These are phyloP conservation scores for Barypeithes pellucidus DNA, from an alignment of 2,888 invertebrate species.

Conservation along the genomic window DNA sequence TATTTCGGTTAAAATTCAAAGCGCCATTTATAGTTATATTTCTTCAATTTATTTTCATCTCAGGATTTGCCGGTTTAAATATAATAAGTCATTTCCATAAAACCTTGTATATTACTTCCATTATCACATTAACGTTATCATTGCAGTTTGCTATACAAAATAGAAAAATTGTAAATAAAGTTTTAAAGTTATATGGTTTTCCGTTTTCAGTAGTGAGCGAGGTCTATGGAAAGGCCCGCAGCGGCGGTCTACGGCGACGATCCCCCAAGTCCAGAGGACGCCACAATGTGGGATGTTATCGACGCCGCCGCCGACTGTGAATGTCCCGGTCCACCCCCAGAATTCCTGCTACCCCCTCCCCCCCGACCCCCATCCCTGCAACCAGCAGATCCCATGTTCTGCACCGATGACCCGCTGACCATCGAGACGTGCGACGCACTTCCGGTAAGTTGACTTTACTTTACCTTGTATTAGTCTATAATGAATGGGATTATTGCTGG, in stretches of 20 bases:
- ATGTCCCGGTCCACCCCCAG: slow-evolving; percentile 84
- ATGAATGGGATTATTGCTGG: not conserved
- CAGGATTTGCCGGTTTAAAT: too few relatives aligned
- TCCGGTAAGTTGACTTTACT: slow-evolving; percentile 76
- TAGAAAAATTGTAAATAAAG: too few relatives aligned
- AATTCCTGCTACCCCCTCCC: slow-evolving; percentile 83
- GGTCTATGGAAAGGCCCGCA: slow-evolving; percentile 68
- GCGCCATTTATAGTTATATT: too few relatives aligned
- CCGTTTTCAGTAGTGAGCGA: slow-evolving; percentile 57
- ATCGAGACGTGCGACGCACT: slow-evolving; percentile 84
- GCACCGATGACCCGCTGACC: slow-evolving; percentile 81
- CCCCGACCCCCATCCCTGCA: slow-evolving; percentile 83
- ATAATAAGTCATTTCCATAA: too few relatives aligned
- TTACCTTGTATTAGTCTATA: not conserved
- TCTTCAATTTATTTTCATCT: too few relatives aligned
- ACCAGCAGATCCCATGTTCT: slow-evolving; percentile 77
- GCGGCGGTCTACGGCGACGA: slow-evolving; percentile 64
- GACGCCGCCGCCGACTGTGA: slow-evolving; percentile 81
- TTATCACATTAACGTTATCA: too few relatives aligned
- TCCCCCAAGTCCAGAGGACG: slow-evolving; percentile 62
- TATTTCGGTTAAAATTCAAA: too few relatives aligned
- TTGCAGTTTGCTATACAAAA: too few relatives aligned
- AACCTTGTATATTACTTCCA: too few relatives aligned
- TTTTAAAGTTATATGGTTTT: slow-evolving; percentile 17
- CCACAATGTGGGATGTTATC: slow-evolving; percentile 77